phyloP scores from a whole-genome alignment of 2,113 vertebrate species.

The Ailuropoda melanoleuca region DNA sequence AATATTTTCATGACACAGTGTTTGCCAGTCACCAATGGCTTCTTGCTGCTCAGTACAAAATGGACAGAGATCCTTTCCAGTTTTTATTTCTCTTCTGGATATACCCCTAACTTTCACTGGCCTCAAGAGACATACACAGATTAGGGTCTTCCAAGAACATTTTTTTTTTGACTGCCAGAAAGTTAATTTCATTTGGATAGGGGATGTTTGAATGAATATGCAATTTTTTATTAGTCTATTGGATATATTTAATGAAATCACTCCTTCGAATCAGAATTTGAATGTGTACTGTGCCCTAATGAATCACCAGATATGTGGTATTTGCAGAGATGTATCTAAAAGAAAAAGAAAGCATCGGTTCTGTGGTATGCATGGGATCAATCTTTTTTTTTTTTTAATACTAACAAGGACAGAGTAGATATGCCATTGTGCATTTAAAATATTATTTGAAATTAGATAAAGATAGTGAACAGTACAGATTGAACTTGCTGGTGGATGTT shows the following conservation, averaged over 20 bases:
- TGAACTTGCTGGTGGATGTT: not conserved
- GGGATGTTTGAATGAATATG: not conserved
- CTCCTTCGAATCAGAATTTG: not conserved
- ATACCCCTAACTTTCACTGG: not conserved
- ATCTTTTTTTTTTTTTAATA: not conserved
- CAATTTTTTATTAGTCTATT: not conserved
- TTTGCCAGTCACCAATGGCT: not conserved
- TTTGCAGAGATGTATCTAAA: not conserved
- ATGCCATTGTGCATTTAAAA: not conserved
- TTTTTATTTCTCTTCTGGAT: not conserved
- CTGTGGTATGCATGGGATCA: not conserved
- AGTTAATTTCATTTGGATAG: not conserved
- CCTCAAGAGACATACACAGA: not conserved
- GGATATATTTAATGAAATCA: slow-evolving; percentile 9
- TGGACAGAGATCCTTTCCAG: not conserved
- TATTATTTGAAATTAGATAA: slow-evolving; percentile 46
- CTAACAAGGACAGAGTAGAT: not conserved
- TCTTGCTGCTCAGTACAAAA: not conserved
- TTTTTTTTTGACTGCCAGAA: not conserved
- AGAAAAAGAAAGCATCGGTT: not conserved
- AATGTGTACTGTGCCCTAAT: not conserved
- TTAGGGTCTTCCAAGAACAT: not conserved
- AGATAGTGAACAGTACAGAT: not conserved
- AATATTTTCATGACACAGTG: not conserved
- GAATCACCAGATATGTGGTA: not conserved